Evolutionary conservation across 2,113 vertebrate genomes (phyloP).

Genomic region (Cichladusa arquata): DNA sequence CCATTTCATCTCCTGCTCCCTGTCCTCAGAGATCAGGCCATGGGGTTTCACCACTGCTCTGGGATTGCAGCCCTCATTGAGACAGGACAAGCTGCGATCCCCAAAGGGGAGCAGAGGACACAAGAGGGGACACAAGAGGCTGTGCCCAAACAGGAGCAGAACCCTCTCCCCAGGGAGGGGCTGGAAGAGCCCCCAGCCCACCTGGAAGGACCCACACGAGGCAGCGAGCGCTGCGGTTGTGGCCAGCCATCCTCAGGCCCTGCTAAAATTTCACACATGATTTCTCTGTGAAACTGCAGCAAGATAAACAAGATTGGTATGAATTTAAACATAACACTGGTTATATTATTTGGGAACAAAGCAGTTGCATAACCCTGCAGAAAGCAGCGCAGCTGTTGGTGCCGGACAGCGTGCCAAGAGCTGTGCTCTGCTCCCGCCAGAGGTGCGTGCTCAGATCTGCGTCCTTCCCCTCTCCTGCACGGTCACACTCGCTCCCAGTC

Average conservation of each 20-base stretch:
- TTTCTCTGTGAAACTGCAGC: constrained; percentile 69
- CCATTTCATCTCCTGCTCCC: rapidly evolving
- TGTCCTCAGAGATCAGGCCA: rapidly evolving
- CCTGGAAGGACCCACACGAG: rapidly evolving
- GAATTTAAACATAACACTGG: constrained; percentile 55
- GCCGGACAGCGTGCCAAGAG: neutral
- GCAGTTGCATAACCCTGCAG: constrained; percentile 38
- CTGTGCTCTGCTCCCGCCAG: neutral
- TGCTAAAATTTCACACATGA: constrained; percentile 76
- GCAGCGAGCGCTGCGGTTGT: rapidly evolving
- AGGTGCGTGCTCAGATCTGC: rapidly evolving
- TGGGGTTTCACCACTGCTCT: neutral
- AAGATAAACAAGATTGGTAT: constrained; percentile 74
- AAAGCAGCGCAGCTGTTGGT: constrained; percentile 36
- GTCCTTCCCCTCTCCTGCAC: neutral
- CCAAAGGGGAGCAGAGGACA: no score
- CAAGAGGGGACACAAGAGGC: neutral
- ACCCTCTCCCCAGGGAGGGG: rapidly evolving
- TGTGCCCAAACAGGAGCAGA: neutral
- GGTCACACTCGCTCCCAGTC: neutral
- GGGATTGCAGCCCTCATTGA: neutral
- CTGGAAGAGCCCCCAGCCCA: neutral
- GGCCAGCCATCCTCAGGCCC: neutral
- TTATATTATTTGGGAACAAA: constrained; percentile 55
- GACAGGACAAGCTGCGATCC: neutral